Conservation (phyloP, 2,888 invertebrate species). For the Cephus nigrinus region DNA sequence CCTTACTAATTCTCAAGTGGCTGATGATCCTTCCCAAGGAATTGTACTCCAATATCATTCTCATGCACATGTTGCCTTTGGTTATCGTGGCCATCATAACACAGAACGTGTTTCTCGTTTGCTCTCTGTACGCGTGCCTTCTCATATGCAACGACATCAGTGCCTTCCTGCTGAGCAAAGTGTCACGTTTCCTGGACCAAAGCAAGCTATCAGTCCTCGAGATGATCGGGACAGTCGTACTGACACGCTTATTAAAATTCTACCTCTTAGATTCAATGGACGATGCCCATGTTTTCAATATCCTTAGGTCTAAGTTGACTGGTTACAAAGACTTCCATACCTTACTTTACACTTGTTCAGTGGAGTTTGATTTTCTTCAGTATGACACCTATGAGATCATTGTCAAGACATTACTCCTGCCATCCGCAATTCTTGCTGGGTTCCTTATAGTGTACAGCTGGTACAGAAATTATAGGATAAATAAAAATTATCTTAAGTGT, state of each 20-base stretch:
- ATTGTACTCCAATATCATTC: conserved; percentile 57
- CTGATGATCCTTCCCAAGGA: conserved; percentile 68
- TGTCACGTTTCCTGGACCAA: conserved; percentile 34
- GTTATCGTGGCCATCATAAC: conserved; percentile 48
- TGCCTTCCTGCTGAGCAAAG: conserved; percentile 26
- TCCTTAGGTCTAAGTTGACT: conserved; percentile 77
- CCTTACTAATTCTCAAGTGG: conserved; percentile 78
- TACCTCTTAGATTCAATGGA: conserved; percentile 58
- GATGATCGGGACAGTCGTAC: conserved; percentile 43
- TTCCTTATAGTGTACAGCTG: conserved; percentile 64
- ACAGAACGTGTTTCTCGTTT: conserved; percentile 68
- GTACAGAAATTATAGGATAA: conserved; percentile 51
- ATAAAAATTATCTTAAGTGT: conserved; percentile 57
- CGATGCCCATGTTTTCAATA: conserved; percentile 78
- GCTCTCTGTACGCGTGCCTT: conserved; percentile 68
- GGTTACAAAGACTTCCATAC: conserved; percentile 80
- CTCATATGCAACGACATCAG: conserved; percentile 57
- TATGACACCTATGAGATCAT: conserved; percentile 69
- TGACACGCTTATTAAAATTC: conserved; percentile 44
- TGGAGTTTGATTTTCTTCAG: conserved; percentile 80
- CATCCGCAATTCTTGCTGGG: conserved; percentile 68
- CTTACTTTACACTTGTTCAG: conserved; percentile 80
- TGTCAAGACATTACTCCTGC: conserved; percentile 71
- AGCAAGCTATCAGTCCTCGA: conserved; percentile 33
- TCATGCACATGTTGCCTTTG: conserved; percentile 56